Base-by-base conservation (phyloP, 2,888 invertebrate genomes). In the Diaperis boleti region DNA sequence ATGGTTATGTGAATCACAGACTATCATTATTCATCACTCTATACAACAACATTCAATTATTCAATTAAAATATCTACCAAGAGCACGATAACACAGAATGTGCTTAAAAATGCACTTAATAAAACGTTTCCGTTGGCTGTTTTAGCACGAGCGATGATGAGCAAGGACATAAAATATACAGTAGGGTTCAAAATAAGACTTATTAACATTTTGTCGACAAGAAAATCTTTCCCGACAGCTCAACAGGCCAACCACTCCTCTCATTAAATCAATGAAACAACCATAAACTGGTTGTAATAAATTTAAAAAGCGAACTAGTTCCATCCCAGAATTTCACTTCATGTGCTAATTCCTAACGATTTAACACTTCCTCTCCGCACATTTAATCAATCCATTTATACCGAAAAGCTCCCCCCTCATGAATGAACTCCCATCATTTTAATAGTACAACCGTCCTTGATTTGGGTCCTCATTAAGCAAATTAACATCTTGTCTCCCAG, bases 391-490 rank as follows among this genome's bases (percentile, higher is more conserved):
- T 1, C 26, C 6, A 26, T 26, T 26, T 26, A 26, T 8, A 26
- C 3, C 26, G 6, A 26, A 26, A 26, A 26, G n/a, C 6, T 26
- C 26, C 44, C 29, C 18, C 44, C 41, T 15, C 22, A 22, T 54
- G 52, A 54, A 50, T 59, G 59, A 39, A 50, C 42, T 49, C 42
- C 52, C 44, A 60, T 60, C 42, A 42, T 29, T 39, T 50, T 41
- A 59, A 59, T 41, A 37, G 52, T 42, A 54, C 37, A 52, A 45
- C 52, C 45, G 47, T 39, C 13, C 39, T 59, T 59, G 41, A 55
- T 55, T 31, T 42, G 11, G n/a, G 20, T 22, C 41, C 26, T 41
- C 37, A 41, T 54, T 35, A 60, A 33, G 47, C 54, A 61, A 61
- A 61, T 61, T 61, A 61, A 61, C 39, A n/a, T 52, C 22, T 20